Evolutionary conservation across 2,888 invertebrate species (phyloP), one percentile per base, ranked within the genome.

Genomic region (Eupithecia subfuscata): DNA sequence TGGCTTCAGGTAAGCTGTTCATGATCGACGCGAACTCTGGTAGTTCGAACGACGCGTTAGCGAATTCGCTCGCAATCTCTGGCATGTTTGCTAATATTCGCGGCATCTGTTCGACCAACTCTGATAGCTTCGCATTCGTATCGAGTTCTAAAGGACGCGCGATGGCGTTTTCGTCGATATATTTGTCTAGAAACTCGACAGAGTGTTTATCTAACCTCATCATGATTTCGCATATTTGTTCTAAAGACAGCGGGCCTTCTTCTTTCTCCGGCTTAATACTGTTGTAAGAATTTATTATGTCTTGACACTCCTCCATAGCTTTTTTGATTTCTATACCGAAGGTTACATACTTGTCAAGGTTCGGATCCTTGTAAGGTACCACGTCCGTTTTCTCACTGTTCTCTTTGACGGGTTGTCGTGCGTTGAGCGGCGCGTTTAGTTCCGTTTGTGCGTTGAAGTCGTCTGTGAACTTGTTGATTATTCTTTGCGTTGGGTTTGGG

Each of bases 271-370:
- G 86, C 14, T 89, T 89, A 71, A 89, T 88, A 78, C 86, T 89
- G 78, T 91, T 92, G 34, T 92, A 93, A 0, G 93, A 92, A 68
- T 93, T 92, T 3, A 94, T 94, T 30, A 94, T 93, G 80, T 93
- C 92, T 83, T 94, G 93, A 77, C 94, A 94, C 63, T 94, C 94
- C 74, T 94, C 95, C 92, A 95, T 93, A 0, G 94, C 94, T 78
- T 92, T 94, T 76, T 94, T 95, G 8, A 95, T 92, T 84, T 94
- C 93, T 37, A 94, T 52, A 0, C 95, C 93, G 40, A 94, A 93
- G 0, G 91, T 91, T 0, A 93, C 91, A 56, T 94, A 93, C 45
- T 93, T 94, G 64, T 91, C 91, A 0, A 92, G 86, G 65, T 89
- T 91, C 0, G 89, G 87, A 45, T 93, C 93, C 77, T 90, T 91